Percentiles rank a stretch among this genome's conserved stretches.
phyloP scores from a whole-genome alignment of 2,113 vertebrate species.

The Pelmatolapia mariae region DNA sequence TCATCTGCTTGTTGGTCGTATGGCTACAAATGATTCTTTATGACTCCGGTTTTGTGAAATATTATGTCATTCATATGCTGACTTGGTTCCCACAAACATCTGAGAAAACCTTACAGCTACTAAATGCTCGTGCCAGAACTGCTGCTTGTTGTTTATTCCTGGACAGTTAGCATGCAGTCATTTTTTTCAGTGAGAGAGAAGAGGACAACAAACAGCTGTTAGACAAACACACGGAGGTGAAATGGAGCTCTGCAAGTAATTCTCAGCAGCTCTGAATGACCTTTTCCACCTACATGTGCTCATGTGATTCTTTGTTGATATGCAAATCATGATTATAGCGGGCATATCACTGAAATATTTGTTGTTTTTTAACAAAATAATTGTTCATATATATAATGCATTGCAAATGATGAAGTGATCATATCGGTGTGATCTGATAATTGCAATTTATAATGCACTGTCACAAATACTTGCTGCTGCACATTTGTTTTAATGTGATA shows the following conservation, averaged over 20 bases:
- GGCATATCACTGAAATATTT: neutral
- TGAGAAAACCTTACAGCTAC: neutral
- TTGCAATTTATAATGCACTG: neutral
- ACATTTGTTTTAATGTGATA: neutral
- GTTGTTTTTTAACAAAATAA: neutral
- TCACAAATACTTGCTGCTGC: neutral
- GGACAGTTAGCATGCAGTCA: neutral
- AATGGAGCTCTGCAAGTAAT: neutral
- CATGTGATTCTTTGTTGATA: neutral
- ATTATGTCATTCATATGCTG: neutral
- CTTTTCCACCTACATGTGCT: neutral
- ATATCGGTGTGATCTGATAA: neutral
- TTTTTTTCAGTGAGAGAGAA: neutral
- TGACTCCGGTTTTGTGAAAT: neutral
- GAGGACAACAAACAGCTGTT: neutral
- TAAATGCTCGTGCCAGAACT: neutral
- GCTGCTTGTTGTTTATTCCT: neutral
- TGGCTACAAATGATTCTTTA: neutral
- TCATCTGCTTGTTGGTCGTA: neutral
- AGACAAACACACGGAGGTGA: neutral
- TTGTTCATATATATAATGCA: neutral
- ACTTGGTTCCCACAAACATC: neutral
- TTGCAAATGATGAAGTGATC: neutral
- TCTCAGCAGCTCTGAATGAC: neutral
- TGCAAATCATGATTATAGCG: neutral